A percentile compares a stretch with the other conserved stretches of the same genome.
Evolutionary conservation across 2,888 invertebrate genomes (phyloP).

Genomic region (Caenorhabditis sp.): DNA sequence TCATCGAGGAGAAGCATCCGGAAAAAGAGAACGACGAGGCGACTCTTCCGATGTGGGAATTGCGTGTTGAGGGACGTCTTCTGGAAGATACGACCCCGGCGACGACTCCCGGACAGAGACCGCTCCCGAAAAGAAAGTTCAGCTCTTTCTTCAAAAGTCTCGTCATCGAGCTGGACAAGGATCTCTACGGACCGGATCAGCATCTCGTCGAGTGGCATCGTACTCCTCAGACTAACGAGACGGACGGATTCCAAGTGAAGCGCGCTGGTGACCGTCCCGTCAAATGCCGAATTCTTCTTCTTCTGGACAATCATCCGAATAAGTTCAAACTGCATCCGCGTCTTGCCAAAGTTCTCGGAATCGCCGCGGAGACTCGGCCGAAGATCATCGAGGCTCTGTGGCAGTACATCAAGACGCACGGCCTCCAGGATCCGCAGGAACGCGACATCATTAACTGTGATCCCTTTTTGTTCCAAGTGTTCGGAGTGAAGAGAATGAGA

Average conservation of each 20-base stretch:
- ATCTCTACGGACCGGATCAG: conserved; percentile 98
- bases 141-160: conserved; percentile 99
- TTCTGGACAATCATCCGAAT: conserved; percentile 95
- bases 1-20: conserved; percentile 89
- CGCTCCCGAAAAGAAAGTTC: conserved; percentile 86
- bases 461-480: conserved; percentile 96
- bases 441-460: conserved; percentile 97
- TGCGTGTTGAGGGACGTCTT: conserved; percentile 95
- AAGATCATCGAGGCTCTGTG: conserved; percentile 98
- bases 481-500: conserved; percentile 92
- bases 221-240: conserved; percentile 97
- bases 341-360: conserved; percentile 93
- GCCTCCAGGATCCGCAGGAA: conserved; percentile 90
- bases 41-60: conserved; percentile 87
- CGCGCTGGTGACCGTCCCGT: conserved; percentile 99
- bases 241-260: conserved; percentile 86
- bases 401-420: conserved; percentile 99
- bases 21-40: conserved; percentile 79
- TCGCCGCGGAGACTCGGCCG: conserved; percentile 95
- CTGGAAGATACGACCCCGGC: conserved; percentile 83
- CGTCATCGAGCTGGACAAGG: conserved; percentile 98
- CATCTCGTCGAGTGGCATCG: conserved; percentile 99
- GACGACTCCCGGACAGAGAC: conserved; percentile 14
- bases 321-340: conserved; percentile 98
- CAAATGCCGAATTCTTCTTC: conserved; percentile 94